These are phyloP conservation scores for Scaptodrosophila latifasciaeformis DNA, from an alignment of 2,888 invertebrate genomes.

Conservation along the genomic window DNA sequence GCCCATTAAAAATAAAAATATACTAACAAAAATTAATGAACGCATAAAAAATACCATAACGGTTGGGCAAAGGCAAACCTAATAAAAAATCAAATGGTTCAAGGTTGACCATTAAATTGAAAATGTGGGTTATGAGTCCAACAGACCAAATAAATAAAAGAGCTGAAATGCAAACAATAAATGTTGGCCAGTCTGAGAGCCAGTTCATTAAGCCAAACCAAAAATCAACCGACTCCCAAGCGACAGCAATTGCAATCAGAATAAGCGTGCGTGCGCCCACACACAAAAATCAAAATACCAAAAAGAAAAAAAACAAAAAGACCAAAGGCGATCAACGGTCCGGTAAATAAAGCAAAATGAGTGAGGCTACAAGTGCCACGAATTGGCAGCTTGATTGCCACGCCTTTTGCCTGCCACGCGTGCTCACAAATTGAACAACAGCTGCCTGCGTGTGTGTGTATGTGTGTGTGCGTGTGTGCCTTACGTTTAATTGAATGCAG, in stretches of 20 bases:
- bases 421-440: background rate
- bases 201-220: constrained; percentile 17
- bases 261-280: too few relatives aligned
- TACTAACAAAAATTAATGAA: background rate
- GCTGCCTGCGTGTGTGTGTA: constrained; percentile 16
- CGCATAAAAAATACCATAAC: background rate
- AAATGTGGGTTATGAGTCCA: constrained; percentile 13
- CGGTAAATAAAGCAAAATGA: too few relatives aligned
- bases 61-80: background rate
- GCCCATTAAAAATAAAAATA: too few relatives aligned
- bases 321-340: too few relatives aligned
- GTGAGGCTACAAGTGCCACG: too few relatives aligned
- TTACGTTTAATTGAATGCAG: constrained; percentile 17
- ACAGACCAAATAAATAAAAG: constrained; percentile 10
- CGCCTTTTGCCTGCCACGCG: constrained; percentile 2
- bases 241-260: constrained; percentile 53
- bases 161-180: constrained; percentile 13
- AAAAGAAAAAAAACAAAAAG: too few relatives aligned
- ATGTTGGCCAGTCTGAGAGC: constrained; percentile 15
- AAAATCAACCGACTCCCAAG: constrained; percentile 12
- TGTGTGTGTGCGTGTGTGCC: constrained; percentile 41
- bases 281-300: too few relatives aligned
- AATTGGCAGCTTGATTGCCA: background rate
- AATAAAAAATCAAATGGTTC: constrained; percentile 33
- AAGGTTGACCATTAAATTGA: constrained; percentile 33